Base-by-base conservation (phyloP, 2,113 vertebrate species). In the Pelusios castaneus region DNA sequence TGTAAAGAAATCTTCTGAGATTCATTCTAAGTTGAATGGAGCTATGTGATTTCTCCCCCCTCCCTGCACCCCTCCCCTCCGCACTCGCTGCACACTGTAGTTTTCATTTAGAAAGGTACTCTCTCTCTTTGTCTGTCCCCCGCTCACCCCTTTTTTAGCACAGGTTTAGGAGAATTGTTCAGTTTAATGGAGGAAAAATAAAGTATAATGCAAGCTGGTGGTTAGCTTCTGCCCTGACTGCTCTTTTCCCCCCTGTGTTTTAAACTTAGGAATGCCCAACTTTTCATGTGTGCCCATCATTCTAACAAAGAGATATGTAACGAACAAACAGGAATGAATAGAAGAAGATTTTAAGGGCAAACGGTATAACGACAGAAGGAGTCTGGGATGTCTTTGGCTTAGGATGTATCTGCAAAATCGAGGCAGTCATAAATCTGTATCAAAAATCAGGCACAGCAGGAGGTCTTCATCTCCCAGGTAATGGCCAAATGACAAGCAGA, bases 401-500 rank as follows among this genome's bases (percentile, higher is more conserved):
- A 17, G 1, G 5, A 0, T 78, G 80, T 84, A 43, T 81, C 82
- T 87, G 89, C n/a, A 93, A 85, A 92, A 95, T 83, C 29, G 87
- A 95, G 93, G 58, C 60, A 89, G 67, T 54, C 63, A 85, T 95
- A 92, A 97, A 97, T 98, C 95, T 96, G 94, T 93, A 97, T 97
- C 91, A 95, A 96, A 95, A 97, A 94, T 83, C 92, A 94, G 43
- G 55, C 96, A 84, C 95, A 97, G 97, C 94, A 97, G 97, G 97
- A 96, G 97, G 92, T 95, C 89, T 91, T 94, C 0, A 0, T 98
- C 97, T 98, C 97, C 96, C 97, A 98, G 97, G 98, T 98, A 98
- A 98, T 97, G 97, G 94, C 83, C 96, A 96, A 98, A 97, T 97
- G 97, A 97, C 8, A n/a, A 98, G 97, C 93, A 96, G 95, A 97